Evolutionary conservation across 2,113 vertebrate species (phyloP).

Genomic region (Sorex araneus): DNA sequence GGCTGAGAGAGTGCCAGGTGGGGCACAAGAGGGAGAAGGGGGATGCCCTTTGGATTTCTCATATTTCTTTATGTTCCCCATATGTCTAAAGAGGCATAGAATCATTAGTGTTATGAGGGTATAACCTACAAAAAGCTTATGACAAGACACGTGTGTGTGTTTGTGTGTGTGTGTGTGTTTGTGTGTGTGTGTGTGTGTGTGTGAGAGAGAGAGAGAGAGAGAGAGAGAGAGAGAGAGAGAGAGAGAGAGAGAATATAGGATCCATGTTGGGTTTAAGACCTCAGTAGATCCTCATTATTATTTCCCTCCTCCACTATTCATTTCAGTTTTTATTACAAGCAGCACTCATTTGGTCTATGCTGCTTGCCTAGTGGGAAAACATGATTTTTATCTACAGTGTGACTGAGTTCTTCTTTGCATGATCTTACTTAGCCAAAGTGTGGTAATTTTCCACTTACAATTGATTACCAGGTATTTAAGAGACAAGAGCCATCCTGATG

Average conservation of each 20-base stretch:
- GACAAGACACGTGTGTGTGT: not conserved
- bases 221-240: no score
- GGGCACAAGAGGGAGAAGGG: not conserved
- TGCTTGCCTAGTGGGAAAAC: not conserved
- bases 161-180: not conserved
- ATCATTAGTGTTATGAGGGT: not conserved
- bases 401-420: not conserved
- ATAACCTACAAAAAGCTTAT: not conserved
- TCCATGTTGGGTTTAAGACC: not conserved
- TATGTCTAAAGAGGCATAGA: not conserved
- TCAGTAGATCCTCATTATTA: not conserved
- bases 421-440: not conserved
- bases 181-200: no score
- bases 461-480: not conserved
- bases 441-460: not conserved
- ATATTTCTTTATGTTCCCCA: not conserved
- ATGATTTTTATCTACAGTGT: not conserved
- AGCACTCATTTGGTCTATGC: not conserved
- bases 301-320: conserved; percentile 17
- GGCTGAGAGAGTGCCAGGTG: not conserved
- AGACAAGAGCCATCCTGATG: not conserved
- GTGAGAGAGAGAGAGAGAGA: no score
- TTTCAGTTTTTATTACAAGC: not conserved
- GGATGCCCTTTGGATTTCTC: not conserved
- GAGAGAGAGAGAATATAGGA: not conserved